phyloP scores from a whole-genome alignment of 2,113 vertebrate genomes.

The Tyrannus savana region DNA sequence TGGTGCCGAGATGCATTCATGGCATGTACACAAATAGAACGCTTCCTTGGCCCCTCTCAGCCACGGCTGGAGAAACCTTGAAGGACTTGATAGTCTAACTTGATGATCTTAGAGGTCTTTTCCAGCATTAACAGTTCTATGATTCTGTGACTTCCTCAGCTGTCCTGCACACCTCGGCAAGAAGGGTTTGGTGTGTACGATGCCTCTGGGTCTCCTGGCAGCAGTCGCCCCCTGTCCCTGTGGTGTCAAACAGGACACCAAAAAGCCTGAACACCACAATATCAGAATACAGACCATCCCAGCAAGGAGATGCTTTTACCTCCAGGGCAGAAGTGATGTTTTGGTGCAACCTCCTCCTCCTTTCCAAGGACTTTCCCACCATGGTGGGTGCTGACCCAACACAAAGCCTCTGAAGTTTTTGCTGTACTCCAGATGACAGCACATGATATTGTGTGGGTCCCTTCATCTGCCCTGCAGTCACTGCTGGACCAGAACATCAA shows the following conservation, averaged over 20 bases:
- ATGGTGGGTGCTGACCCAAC: fast-evolving
- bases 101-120: background rate
- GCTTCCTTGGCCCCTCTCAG: background rate
- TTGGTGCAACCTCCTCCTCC: fast-evolving
- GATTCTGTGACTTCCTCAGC: background rate
- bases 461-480: background rate
- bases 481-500: background rate
- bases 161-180: background rate
- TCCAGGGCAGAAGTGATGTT: fast-evolving
- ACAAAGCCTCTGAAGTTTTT: fast-evolving
- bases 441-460: fast-evolving
- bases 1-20: background rate
- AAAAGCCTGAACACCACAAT: background rate
- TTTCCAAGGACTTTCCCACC: background rate
- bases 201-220: background rate
- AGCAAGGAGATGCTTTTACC: background rate
- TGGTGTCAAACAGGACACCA: background rate
- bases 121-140: background rate
- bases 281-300: background rate
- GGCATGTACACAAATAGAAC: background rate
- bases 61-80: background rate
- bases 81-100: background rate
- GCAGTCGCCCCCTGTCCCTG: background rate
- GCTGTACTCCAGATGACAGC: background rate
- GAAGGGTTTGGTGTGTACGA: fast-evolving